phyloP scores from a whole-genome alignment of 2,797 vertebrate species.

The Chrysocyon brachyurus region DNA sequence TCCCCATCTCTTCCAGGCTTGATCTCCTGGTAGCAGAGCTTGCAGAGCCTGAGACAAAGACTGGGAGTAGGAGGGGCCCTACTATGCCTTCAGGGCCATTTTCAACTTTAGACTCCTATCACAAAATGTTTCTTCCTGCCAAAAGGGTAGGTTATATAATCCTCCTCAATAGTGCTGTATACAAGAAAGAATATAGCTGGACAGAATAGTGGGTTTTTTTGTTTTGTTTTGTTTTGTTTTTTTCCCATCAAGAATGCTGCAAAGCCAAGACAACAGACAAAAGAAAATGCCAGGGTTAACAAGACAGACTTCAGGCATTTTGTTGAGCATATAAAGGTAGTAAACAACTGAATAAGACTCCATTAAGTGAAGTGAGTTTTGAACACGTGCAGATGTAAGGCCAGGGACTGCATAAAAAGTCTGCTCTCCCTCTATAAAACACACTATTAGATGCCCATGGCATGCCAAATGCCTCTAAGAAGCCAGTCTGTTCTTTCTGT shows the following conservation, averaged over 20 bases:
- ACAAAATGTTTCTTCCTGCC: not conserved
- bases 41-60: not conserved
- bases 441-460: not conserved
- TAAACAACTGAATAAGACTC: not conserved
- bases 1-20: not conserved
- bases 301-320: not conserved
- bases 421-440: not conserved
- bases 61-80: not conserved
- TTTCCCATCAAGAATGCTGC: conserved; percentile 3
- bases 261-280: conserved; percentile 17
- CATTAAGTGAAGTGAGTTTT: not conserved
- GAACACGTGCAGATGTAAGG: not conserved
- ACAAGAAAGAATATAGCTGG: conserved; percentile 1
- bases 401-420: conserved; percentile 30
- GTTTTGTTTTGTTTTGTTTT: not conserved
- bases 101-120: not conserved
- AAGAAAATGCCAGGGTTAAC: conserved; percentile 25
- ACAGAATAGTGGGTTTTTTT: not conserved
- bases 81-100: not conserved
- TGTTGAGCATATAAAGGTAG: not conserved
- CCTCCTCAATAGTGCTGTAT: not conserved
- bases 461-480: not conserved
- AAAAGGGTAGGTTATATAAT: not conserved
- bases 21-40: not conserved
- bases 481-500: not conserved